Evolutionary conservation across 2,797 vertebrate genomes (phyloP).

Genomic region (Philypnodon macrostomus): DNA sequence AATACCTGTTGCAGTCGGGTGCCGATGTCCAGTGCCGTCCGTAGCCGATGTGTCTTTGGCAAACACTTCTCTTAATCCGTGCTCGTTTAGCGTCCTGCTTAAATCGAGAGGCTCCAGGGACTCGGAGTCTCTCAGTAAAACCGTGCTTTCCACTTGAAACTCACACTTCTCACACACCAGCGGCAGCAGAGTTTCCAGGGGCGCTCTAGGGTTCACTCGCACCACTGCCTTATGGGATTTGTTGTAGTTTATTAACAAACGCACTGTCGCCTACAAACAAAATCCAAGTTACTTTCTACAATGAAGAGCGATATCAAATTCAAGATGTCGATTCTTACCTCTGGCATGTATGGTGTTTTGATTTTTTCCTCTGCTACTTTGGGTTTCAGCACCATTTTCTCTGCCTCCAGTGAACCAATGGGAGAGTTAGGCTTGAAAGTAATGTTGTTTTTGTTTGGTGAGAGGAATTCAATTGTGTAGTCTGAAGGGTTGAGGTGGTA

Average conservation of each 20-base stretch:
- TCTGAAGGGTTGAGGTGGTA: slow-evolving; percentile 91
- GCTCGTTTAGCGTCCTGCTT: slow-evolving; percentile 84
- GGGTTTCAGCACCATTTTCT: slow-evolving; percentile 86
- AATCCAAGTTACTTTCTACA: not conserved
- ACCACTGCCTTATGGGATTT: slow-evolving; percentile 89
- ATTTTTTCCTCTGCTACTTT: slow-evolving; percentile 79
- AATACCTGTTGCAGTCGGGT: slow-evolving; percentile 29
- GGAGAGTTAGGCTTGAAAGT: slow-evolving; percentile 91
- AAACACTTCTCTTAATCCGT: slow-evolving; percentile 89
- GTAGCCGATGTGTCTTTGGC: slow-evolving; percentile 81
- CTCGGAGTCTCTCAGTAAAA: slow-evolving; percentile 80
- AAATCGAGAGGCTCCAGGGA: slow-evolving; percentile 83
- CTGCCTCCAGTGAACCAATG: slow-evolving; percentile 87
- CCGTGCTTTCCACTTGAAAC: slow-evolving; percentile 79
- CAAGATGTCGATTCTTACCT: slow-evolving; percentile 68
- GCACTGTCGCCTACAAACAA: slow-evolving; percentile 84
- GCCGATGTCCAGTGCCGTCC: not conserved
- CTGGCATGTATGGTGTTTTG: slow-evolving; percentile 84
- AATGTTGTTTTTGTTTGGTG: slow-evolving; percentile 83
- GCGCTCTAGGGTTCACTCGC: slow-evolving; percentile 86
- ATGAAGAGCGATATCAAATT: too few species aligned
- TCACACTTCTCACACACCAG: slow-evolving; percentile 90
- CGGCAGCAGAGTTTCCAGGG: slow-evolving; percentile 81
- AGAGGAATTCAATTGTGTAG: slow-evolving; percentile 86
- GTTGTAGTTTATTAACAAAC: slow-evolving; percentile 93